phyloP scores from a whole-genome alignment of 1,140 invertebrate species.

The Campoletis sonorensis region DNA sequence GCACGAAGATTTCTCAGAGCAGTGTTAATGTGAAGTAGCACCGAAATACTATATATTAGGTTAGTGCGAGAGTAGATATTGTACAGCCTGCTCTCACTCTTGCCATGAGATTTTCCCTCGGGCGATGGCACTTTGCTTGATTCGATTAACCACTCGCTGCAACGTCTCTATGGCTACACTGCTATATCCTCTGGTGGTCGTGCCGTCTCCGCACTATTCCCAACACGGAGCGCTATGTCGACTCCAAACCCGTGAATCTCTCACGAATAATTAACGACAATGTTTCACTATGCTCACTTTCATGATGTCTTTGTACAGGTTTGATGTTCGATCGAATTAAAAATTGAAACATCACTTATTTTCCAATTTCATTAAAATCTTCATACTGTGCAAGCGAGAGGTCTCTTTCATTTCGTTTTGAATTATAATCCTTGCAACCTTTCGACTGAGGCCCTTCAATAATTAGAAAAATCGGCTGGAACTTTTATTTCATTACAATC shows the following conservation, averaged over 20 bases:
- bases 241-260: background rate
- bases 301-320: background rate
- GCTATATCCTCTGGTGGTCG: background rate
- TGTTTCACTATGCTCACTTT: background rate
- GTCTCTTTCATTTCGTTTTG: no score
- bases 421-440: no score
- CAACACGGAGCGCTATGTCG: background rate
- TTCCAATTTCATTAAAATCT: no score
- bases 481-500: no score
- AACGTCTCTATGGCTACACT: slow-evolving; percentile 48
- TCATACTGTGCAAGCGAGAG: no score
- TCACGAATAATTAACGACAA: slow-evolving; percentile 8
- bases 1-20: background rate
- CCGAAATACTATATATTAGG: background rate
- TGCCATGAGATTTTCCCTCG: slow-evolving; percentile 18
- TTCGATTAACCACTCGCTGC: slow-evolving; percentile 62
- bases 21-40: background rate
- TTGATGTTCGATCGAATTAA: no score
- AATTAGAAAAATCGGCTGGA: no score
- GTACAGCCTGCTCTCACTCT: slow-evolving; percentile 6
- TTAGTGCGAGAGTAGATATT: background rate
- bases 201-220: background rate
- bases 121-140: slow-evolving; percentile 57
- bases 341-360: no score
- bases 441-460: no score